Evolutionary conservation across 2,113 vertebrate species (phyloP).

Genomic region (Trogon melanurus): DNA sequence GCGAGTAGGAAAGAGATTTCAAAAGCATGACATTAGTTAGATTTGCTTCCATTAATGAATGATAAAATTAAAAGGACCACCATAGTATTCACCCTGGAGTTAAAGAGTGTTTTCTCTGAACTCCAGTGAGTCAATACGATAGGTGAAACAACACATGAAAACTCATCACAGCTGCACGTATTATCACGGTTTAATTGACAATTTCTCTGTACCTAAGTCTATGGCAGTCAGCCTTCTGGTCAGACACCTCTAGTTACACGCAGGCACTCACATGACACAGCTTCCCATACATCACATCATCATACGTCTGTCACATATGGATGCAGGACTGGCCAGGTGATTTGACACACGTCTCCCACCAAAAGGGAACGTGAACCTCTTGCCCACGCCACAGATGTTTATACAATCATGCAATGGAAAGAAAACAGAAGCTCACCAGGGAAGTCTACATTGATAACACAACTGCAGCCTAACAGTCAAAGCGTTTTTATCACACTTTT

Average conservation of each 20-base stretch:
- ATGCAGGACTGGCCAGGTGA: neutral
- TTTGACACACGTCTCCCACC: fast-evolving
- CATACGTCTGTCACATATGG: neutral
- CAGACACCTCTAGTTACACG: neutral
- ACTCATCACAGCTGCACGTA: neutral
- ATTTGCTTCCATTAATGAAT: neutral
- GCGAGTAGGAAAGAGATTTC: slow-evolving; percentile 6
- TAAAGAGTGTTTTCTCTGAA: neutral
- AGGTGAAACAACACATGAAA: neutral
- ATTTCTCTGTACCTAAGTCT: neutral
- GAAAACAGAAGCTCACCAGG: neutral
- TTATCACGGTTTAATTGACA: neutral
- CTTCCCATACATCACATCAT: neutral
- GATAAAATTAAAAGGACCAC: neutral
- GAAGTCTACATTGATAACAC: neutral
- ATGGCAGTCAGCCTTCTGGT: neutral
- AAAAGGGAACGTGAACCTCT: neutral
- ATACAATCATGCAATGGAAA: neutral
- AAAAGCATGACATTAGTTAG: slow-evolving; percentile 9
- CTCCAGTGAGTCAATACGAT: neutral
- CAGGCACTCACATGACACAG: neutral
- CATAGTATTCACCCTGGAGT: neutral
- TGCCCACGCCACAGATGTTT: fast-evolving
- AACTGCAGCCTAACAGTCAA: neutral
- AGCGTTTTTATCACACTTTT: neutral